Percentiles rank a stretch among this genome's conserved stretches.
phyloP scores from a whole-genome alignment of 2,797 vertebrate species.

The Lindbergichthys nudifrons region DNA sequence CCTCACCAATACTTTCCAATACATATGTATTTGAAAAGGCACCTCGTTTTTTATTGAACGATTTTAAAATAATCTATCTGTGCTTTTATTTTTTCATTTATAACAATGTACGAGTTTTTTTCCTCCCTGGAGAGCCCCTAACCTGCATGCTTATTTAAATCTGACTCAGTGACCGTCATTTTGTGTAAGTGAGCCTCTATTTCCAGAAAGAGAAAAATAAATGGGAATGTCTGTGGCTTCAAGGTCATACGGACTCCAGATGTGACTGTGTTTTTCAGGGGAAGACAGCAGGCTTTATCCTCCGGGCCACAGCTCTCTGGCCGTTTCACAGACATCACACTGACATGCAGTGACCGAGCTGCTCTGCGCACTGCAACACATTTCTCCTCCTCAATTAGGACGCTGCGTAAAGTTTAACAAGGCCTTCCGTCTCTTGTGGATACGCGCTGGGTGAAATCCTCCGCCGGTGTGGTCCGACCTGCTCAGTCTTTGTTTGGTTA shows the following conservation, averaged over 20 bases:
- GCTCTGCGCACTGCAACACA: constrained; percentile 33
- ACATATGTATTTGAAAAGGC: not conserved
- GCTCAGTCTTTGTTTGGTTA: constrained; percentile 94
- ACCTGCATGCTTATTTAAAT: constrained; percentile 3
- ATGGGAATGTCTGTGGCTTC: constrained; percentile 43
- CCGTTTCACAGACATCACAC: constrained; percentile 45
- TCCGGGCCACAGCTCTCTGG: constrained; percentile 52
- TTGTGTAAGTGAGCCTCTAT: constrained; percentile 42
- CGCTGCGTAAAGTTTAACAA: constrained; percentile 89
- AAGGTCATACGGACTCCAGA: constrained; percentile 81
- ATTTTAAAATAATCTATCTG: not conserved
- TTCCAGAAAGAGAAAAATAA: constrained; percentile 60
- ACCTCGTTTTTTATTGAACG: not conserved
- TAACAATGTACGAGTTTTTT: not conserved
- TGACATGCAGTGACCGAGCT: constrained; percentile 69
- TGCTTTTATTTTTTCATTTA: not conserved
- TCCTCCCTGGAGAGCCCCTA: not conserved
- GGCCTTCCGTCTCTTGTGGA: constrained; percentile 85
- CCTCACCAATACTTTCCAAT: not conserved
- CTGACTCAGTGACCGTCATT: constrained; percentile 14
- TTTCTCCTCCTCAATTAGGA: constrained; percentile 79
- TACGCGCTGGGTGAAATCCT: constrained; percentile 86
- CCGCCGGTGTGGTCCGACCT: constrained; percentile 92
- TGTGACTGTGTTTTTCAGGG: constrained; percentile 72
- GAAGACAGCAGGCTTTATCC: constrained; percentile 62